Conservation (phyloP, 2,797 vertebrate genomes). For the Platyrinchus mystaceus region DNA sequence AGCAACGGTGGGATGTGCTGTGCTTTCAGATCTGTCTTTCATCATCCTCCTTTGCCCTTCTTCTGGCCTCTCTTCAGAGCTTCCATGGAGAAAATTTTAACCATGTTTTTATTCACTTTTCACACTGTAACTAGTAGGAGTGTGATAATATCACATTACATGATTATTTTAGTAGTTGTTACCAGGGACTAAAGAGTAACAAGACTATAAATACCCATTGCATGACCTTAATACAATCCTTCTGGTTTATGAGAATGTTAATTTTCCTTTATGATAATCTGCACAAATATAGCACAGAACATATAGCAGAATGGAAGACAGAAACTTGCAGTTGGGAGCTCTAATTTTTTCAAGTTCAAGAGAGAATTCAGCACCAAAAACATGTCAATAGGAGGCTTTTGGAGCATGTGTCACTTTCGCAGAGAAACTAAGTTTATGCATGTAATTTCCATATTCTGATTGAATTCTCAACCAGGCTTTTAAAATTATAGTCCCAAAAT, state of each 20-base stretch:
- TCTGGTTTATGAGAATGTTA: slow-evolving; percentile 1
- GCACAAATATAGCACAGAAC: neutral
- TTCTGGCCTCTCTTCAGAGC: neutral
- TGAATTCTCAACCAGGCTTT: neutral
- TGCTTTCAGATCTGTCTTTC: neutral
- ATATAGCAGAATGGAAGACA: neutral
- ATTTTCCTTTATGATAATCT: neutral
- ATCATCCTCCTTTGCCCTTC: neutral
- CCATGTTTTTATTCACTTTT: neutral
- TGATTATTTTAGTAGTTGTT: neutral
- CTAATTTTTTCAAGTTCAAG: neutral
- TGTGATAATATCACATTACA: neutral
- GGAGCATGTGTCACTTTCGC: neutral
- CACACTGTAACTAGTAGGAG: neutral
- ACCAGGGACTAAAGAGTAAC: neutral
- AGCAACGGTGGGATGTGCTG: neutral
- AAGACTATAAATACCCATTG: neutral
- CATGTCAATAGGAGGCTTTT: neutral
- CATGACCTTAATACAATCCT: neutral
- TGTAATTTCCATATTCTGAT: slow-evolving; percentile 22
- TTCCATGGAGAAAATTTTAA: neutral
- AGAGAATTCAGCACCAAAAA: neutral
- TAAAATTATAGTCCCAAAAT: neutral
- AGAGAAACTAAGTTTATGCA: neutral
- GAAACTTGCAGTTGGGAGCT: neutral